Base-by-base conservation (phyloP, 2,797 vertebrate species). In the Pogoniulus pusillus region DNA sequence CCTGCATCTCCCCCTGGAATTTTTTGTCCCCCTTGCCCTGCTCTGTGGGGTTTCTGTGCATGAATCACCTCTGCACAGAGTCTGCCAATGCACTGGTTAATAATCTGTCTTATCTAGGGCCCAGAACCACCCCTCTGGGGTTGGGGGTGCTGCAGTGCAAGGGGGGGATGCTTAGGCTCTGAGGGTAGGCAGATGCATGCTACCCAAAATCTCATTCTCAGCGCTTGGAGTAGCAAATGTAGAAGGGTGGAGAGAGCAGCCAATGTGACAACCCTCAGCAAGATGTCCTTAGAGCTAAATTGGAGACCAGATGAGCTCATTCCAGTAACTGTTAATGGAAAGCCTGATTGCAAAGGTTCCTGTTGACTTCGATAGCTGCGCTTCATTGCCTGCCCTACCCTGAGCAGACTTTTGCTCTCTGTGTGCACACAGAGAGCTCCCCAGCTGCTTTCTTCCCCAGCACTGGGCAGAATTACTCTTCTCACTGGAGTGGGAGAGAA, bases 271-370 rank as follows among this genome's bases (percentile, higher is more conserved):
- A 55, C 74, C 63, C 72, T 74, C 90, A 4, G 87, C 88, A 86
- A 86, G 78, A 82, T 79, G 73, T 94, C 85, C 82, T 82, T 73
- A 91, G 89, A 93, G 73, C 85, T 92, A 92, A 95, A 95, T 65
- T 90, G 64, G 90, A 86, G 90, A 20, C 1, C 45, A 53, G 91
- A 91, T 94, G 93, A 93, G 93, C 88, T 96, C 86, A 91, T 95
- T 92, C 92, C 91, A 90, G 62, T 74, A 91, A 86, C 59, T 82
- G 85, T 84, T 95, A 93, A 91, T 82, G 87, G 87, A 84, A 91
- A 95, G 69, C 58, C 83, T 91, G 81, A 90, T 89, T 85, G 87
- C 86, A 90, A 85, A 90, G 90, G 6, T 62, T 85, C 91, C 85
- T 0, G 5, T 93, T 82, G 93, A 80, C 85, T 95, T 69, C 60